These are phyloP conservation scores for Carpatolechia fugitivella DNA, from an alignment of 2,888 invertebrate genomes.

Conservation along the genomic window DNA sequence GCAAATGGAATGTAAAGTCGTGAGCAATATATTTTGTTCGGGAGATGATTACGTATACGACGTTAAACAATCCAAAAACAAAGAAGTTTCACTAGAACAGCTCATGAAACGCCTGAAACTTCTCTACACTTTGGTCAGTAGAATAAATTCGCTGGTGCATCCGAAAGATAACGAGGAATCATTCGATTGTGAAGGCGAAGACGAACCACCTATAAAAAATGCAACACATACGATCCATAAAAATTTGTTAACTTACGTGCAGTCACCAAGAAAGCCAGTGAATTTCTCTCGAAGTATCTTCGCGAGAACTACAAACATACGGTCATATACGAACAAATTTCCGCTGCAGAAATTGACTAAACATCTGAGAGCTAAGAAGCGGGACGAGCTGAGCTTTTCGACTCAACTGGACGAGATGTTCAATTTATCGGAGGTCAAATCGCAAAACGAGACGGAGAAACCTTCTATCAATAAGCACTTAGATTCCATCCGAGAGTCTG, in stretches of 20 bases:
- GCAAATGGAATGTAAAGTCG: constrained; percentile 64
- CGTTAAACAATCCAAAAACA: constrained; percentile 37
- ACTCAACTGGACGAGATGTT: constrained; percentile 58
- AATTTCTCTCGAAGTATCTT: constrained; percentile 58
- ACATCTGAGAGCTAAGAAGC: constrained; percentile 46
- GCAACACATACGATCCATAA: constrained; percentile 49
- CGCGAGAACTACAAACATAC: constrained; percentile 46
- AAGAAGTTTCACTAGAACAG: constrained; percentile 45
- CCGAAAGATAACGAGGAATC: constrained; percentile 60
- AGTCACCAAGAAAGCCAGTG: constrained; percentile 40
- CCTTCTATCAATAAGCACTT: constrained; percentile 30
- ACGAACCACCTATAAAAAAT: constrained; percentile 40
- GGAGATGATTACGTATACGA: constrained; percentile 43
- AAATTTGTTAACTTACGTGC: constrained; percentile 47
- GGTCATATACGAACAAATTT: constrained; percentile 49
- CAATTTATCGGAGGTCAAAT: constrained; percentile 33
- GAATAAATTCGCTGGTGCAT: constrained; percentile 51
- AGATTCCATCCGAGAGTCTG: constrained; percentile 38
- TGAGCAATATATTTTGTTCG: constrained; percentile 51
- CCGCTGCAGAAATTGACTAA: constrained; percentile 54
- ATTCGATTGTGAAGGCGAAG: constrained; percentile 42
- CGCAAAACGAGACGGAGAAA: constrained; percentile 17
- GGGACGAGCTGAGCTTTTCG: constrained; percentile 60
- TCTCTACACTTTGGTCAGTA: constrained; percentile 56
- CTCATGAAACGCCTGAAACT: constrained; percentile 61